Percentiles rank a stretch among this genome's conserved stretches.
Evolutionary conservation across 2,888 invertebrate species (phyloP).

Genomic region (Rugalucina vietnamica): DNA sequence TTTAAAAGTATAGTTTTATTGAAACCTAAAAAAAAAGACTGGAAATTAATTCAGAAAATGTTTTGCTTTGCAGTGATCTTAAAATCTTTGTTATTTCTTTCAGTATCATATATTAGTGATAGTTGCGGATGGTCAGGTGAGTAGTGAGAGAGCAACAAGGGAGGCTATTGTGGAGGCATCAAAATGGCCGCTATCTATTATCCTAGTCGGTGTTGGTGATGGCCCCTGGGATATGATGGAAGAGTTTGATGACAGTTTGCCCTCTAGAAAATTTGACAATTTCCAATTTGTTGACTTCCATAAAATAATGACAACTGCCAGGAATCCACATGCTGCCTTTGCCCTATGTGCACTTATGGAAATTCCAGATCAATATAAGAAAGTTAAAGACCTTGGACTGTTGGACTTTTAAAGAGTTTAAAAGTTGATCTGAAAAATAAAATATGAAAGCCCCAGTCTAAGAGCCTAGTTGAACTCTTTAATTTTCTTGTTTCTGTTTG

Average conservation of each 20-base stretch:
- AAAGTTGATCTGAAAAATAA: no score
- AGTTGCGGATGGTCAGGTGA: slow-evolving; percentile 86
- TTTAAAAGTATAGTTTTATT: no score
- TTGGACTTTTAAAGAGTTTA: neutral
- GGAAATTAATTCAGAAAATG: no score
- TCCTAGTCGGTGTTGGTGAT: slow-evolving; percentile 86
- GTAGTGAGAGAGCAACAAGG: slow-evolving; percentile 84
- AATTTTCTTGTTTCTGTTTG: no score
- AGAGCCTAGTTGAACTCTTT: no score
- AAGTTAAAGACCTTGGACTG: slow-evolving; percentile 75
- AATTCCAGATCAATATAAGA: slow-evolving; percentile 85
- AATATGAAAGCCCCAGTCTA: no score
- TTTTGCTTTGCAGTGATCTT: neutral
- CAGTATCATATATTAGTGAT: slow-evolving; percentile 86
- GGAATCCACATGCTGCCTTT: slow-evolving; percentile 82
- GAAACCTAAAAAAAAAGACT: no score
- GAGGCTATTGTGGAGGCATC: slow-evolving; percentile 85
- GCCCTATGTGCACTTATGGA: slow-evolving; percentile 86
- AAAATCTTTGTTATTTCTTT: slow-evolving; percentile 55
- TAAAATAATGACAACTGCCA: slow-evolving; percentile 77
- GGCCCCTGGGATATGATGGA: slow-evolving; percentile 86
- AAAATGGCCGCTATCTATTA: slow-evolving; percentile 85
- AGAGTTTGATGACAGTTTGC: slow-evolving; percentile 85
- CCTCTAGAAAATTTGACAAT: slow-evolving; percentile 85
- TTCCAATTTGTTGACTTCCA: slow-evolving; percentile 86